These are phyloP conservation scores for Hyppa rectilinea DNA, from an alignment of 2,888 invertebrate species.

Conservation along the genomic window DNA sequence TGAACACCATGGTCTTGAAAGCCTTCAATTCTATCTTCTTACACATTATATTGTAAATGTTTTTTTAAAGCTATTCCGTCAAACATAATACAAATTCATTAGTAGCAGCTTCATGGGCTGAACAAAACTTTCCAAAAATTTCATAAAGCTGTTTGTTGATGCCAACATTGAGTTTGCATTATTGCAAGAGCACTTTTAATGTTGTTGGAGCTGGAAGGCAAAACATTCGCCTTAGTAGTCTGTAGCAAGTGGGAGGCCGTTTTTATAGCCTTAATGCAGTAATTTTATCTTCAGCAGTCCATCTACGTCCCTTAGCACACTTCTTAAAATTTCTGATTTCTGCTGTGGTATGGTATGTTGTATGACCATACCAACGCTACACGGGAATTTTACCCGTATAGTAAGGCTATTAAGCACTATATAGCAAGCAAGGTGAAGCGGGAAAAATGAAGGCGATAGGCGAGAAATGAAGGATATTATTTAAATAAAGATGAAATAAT, in stretches of 20 bases:
- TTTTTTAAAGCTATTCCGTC: slow-evolving; percentile 5
- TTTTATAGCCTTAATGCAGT: not conserved
- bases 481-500: no score
- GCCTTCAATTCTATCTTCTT: slow-evolving; percentile 5
- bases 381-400: no score
- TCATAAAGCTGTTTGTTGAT: slow-evolving; percentile 10
- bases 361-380: no score
- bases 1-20: slow-evolving; percentile 5
- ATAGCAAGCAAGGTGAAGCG: no score
- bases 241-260: slow-evolving; percentile 3
- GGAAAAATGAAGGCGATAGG: no score
- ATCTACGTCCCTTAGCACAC: not conserved
- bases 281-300: not conserved
- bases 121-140: not conserved
- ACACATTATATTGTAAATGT: not conserved
- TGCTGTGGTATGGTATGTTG: no score
- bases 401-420: no score
- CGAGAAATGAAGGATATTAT: no score
- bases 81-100: not conserved
- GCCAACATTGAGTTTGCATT: not conserved
- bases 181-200: not conserved
- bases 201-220: not conserved
- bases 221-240: slow-evolving; percentile 8
- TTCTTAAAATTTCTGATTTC: not conserved
- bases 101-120: slow-evolving; percentile 1